Conservation (phyloP, 1,140 invertebrate genomes). For the Melipona quadrifasciata region DNA sequence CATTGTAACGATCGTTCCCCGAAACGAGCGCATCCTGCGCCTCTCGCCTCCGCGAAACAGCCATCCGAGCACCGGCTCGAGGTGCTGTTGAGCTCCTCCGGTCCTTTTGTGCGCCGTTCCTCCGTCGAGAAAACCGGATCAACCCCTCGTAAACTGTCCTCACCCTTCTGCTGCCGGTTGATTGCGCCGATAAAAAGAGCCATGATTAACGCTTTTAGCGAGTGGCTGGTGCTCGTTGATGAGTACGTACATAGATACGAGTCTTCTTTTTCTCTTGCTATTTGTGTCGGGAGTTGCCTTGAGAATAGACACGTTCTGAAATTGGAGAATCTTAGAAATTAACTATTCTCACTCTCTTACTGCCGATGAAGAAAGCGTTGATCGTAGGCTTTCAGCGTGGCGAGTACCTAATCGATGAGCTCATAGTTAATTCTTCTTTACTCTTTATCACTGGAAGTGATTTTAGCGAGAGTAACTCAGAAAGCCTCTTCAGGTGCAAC, state of each 20-base stretch:
- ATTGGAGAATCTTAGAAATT: too few relatives aligned
- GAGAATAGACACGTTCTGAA: too few relatives aligned
- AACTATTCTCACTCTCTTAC: conserved; percentile 2
- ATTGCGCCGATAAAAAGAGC: conserved; percentile 56
- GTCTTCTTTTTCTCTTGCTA: too few relatives aligned
- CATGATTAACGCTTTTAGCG: conserved; percentile 46
- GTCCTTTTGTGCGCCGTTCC: conserved; percentile 31
- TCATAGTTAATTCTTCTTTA: too few relatives aligned
- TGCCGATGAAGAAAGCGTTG: too few relatives aligned
- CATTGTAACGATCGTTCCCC: conserved; percentile 59
- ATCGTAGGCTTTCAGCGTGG: conserved; percentile 27
- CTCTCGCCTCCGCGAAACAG: conserved; percentile 17
- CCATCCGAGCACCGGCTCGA: conserved; percentile 10
- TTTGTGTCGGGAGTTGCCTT: too few relatives aligned
- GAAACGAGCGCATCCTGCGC: conserved; percentile 55
- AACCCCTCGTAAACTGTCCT: conserved; percentile 45
- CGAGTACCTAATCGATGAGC: too few relatives aligned
- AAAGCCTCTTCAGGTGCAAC: too few relatives aligned
- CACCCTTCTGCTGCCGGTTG: neutral
- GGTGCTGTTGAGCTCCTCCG: conserved; percentile 1
- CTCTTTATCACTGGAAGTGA: too few relatives aligned
- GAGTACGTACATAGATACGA: neutral
- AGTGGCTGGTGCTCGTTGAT: neutral
- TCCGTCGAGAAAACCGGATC: conserved; percentile 51
- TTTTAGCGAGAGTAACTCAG: too few relatives aligned